Conservation (phyloP, 2,797 vertebrate genomes). For the Intellagama lesueurii region DNA sequence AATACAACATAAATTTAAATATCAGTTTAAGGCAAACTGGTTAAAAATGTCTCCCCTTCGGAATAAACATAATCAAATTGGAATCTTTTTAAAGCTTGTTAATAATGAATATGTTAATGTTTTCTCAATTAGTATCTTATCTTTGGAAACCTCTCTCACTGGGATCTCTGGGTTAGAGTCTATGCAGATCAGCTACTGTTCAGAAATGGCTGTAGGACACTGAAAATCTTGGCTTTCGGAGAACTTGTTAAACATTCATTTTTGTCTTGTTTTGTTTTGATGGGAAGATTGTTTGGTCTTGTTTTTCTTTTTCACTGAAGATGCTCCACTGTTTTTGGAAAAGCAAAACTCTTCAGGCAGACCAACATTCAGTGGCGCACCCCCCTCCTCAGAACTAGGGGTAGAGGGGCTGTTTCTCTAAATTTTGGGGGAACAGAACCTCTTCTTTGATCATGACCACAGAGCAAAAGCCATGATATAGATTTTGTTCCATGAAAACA, state of each 20-base stretch:
- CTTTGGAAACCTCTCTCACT: too few relatives aligned
- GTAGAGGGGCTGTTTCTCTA: neutral
- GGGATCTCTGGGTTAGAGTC: neutral
- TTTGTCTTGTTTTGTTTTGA: too few relatives aligned
- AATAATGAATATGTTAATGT: too few relatives aligned
- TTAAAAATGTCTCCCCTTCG: too few relatives aligned
- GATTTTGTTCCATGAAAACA: neutral
- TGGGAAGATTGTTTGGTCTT: too few relatives aligned
- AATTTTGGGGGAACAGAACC: neutral
- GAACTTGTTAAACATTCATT: too few relatives aligned
- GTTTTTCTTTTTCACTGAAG: too few relatives aligned
- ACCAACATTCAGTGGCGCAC: neutral
- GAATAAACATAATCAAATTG: too few relatives aligned
- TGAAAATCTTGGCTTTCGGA: neutral
- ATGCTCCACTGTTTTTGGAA: neutral
- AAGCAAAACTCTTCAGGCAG: neutral
- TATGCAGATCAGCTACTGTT: neutral
- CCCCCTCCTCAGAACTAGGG: neutral
- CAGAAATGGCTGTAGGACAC: neutral
- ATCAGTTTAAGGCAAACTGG: too few relatives aligned
- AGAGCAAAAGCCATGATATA: neutral
- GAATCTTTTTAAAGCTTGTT: too few relatives aligned
- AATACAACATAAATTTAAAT: too few relatives aligned
- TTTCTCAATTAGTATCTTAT: too few relatives aligned
- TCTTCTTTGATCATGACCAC: neutral